These are phyloP conservation scores for Marisa cornuarietis DNA, from an alignment of 1,140 invertebrate species.

Conservation along the genomic window DNA sequence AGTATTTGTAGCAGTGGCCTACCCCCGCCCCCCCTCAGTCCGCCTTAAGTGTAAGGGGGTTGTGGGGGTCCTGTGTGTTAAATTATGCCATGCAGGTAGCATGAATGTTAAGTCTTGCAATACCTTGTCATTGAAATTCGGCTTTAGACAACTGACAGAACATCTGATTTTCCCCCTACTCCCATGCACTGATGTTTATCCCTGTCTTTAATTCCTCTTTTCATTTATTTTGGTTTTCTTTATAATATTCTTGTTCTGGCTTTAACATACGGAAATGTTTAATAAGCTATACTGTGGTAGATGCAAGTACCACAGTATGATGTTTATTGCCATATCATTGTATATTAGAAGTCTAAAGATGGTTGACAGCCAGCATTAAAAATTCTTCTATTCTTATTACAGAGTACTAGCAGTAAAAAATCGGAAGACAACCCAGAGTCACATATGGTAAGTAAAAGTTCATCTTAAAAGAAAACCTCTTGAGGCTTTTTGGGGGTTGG, in stretches of 20 bases:
- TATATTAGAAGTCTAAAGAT: background rate
- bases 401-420: slow-evolving; percentile 20
- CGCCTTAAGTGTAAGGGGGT: background rate
- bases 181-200: too few species aligned
- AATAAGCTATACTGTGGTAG: too few species aligned
- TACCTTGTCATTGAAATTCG: too few species aligned
- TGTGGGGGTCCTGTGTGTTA: background rate
- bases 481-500: too few species aligned
- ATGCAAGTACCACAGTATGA: too few species aligned
- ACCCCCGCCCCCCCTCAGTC: background rate
- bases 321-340: background rate
- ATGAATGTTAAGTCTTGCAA: too few species aligned
- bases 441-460: slow-evolving; percentile 19
- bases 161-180: too few species aligned
- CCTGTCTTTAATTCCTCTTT: too few species aligned
- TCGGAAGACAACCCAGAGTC: slow-evolving; percentile 21
- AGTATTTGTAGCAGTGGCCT: background rate
- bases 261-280: background rate
- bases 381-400: background rate
- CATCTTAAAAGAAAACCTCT: too few species aligned
- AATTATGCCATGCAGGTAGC: too few species aligned
- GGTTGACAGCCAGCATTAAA: background rate
- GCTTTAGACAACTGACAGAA: too few species aligned
- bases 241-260: background rate
- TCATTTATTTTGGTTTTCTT: background rate